Conservation (phyloP, 2,113 vertebrate genomes). For the Canis aureus region DNA sequence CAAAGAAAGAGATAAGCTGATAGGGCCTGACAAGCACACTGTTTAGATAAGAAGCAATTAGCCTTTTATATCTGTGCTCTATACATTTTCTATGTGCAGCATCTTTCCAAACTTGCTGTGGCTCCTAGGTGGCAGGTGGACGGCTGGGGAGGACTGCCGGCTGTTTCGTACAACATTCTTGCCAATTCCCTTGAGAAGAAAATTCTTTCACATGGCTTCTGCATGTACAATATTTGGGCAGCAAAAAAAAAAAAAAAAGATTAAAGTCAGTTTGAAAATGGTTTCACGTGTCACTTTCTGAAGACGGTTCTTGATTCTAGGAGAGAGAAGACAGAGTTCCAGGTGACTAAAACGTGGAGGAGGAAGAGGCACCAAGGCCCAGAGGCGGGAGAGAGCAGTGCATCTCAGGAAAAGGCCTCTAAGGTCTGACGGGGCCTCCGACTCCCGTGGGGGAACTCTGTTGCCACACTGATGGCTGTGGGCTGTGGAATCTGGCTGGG, state of each 20-base stretch:
- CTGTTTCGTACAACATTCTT: slow-evolving; percentile 94
- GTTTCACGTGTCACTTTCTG: slow-evolving; percentile 60
- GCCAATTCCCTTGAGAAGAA: slow-evolving; percentile 80
- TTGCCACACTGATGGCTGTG: not conserved
- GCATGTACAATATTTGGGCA: slow-evolving; percentile 91
- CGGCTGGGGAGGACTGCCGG: slow-evolving; percentile 93
- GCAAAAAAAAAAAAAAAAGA: slow-evolving; percentile 81
- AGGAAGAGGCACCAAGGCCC: not conserved
- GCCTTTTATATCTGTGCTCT: slow-evolving; percentile 96
- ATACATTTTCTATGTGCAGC: slow-evolving; percentile 97
- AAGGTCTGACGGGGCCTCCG: not conserved
- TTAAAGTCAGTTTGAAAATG: slow-evolving; percentile 90
- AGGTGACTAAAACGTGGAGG: not conserved
- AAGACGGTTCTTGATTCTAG: slow-evolving; percentile 14
- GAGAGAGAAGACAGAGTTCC: not conserved
- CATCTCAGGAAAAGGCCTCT: not conserved
- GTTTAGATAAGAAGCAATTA: slow-evolving; percentile 83
- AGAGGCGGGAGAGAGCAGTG: not conserved
- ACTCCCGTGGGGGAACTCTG: not conserved
- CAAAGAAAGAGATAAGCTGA: slow-evolving; percentile 81
- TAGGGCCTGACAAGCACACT: slow-evolving; percentile 80
- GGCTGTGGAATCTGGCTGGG: not conserved
- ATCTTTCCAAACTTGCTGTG: slow-evolving; percentile 97
- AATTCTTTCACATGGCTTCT: slow-evolving; percentile 89
- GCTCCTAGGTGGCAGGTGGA: slow-evolving; percentile 97